phyloP scores from a whole-genome alignment of 2,888 invertebrate species.

The Aphidoletes aphidimyza region DNA sequence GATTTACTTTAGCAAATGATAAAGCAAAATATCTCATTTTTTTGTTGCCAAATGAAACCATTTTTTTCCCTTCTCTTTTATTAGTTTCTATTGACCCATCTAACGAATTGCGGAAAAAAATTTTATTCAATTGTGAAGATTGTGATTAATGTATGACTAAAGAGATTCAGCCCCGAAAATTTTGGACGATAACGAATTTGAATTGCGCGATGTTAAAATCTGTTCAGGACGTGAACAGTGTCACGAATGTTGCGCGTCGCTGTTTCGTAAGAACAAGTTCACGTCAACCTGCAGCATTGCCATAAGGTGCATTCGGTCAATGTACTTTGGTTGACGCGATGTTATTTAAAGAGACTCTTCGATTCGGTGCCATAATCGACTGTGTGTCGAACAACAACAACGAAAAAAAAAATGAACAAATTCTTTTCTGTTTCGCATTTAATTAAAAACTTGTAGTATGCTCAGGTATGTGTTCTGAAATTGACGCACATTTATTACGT shows the following conservation, averaged over 20 bases:
- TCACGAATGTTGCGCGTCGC: not conserved
- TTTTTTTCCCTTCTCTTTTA: not conserved
- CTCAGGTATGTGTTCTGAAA: not conserved
- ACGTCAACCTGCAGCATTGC: not conserved
- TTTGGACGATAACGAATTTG: too few species aligned
- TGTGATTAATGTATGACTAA: too few species aligned
- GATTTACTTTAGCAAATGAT: not conserved
- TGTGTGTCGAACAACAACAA: not conserved
- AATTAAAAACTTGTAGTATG: slow-evolving; percentile 12
- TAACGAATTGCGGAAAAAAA: not conserved
- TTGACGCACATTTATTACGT: too few species aligned
- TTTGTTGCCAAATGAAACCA: not conserved
- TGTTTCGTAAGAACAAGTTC: not conserved
- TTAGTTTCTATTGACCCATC: not conserved
- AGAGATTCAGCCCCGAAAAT: too few species aligned
- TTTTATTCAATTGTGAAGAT: too few species aligned
- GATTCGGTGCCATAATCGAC: not conserved
- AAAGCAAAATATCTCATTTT: not conserved
- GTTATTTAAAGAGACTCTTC: not conserved
- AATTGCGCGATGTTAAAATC: too few species aligned
- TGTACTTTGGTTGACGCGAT: not conserved
- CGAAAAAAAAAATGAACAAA: too few species aligned
- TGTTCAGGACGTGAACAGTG: too few species aligned
- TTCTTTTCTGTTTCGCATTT: not conserved
- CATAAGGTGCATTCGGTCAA: slow-evolving; percentile 38